Evolutionary conservation across 2,113 vertebrate genomes (phyloP).

Genomic region (Amphilophus citrinellus): DNA sequence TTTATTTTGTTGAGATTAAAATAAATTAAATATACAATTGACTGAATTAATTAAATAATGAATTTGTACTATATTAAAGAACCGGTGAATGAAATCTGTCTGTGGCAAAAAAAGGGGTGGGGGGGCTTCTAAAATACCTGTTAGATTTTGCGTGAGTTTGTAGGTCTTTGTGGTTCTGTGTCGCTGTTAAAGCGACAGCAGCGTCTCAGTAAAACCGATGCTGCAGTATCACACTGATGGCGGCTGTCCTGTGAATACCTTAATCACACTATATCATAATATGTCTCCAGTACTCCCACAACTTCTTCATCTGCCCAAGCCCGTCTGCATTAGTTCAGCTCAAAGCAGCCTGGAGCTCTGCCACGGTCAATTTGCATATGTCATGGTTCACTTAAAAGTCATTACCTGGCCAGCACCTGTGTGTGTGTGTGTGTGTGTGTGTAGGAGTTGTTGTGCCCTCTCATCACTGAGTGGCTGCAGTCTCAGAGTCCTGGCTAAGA

Average conservation of each 20-base stretch:
- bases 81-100: neutral
- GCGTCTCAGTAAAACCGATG: neutral
- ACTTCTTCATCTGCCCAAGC: neutral
- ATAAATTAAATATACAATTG: neutral
- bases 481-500: neutral
- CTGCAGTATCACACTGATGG: neutral
- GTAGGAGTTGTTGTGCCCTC: neutral
- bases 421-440: rapidly evolving
- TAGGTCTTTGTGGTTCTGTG: neutral
- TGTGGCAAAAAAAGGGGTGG: neutral
- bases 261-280: neutral
- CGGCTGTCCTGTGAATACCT: neutral
- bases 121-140: neutral
- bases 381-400: slow-evolving; percentile 4
- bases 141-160: neutral
- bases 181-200: neutral
- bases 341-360: neutral
- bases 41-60: neutral
- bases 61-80: neutral
- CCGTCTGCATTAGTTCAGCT: neutral
- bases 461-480: neutral
- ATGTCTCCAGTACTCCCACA: neutral
- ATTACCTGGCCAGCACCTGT: neutral
- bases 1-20: neutral
- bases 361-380: neutral